Conservation (phyloP, 2,113 vertebrate species). For the Percopsis transmontana region DNA sequence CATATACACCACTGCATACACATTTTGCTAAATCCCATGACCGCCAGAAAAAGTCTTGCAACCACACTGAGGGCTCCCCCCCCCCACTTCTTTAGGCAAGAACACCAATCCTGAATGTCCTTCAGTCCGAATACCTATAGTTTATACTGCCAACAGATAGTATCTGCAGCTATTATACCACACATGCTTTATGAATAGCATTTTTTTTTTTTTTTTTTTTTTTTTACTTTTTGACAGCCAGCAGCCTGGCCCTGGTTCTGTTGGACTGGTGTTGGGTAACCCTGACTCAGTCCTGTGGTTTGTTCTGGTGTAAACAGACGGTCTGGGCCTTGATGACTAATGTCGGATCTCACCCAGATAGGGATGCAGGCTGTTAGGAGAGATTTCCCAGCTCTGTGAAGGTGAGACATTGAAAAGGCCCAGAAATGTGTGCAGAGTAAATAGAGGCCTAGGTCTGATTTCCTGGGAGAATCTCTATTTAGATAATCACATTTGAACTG, state of each 20-base stretch:
- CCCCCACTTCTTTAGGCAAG: too few relatives aligned
- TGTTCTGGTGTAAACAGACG: slow-evolving; percentile 70
- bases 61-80: too few relatives aligned
- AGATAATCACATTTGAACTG: slow-evolving; percentile 40
- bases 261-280: slow-evolving; percentile 52
- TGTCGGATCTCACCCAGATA: slow-evolving; percentile 63
- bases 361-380: slow-evolving; percentile 48
- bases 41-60: too few relatives aligned
- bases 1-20: too few relatives aligned
- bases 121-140: slow-evolving; percentile 4
- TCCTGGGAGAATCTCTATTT: slow-evolving; percentile 47
- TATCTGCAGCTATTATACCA: slow-evolving; percentile 13
- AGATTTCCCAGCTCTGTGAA: slow-evolving; percentile 45
- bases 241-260: slow-evolving; percentile 33
- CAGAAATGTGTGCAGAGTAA: slow-evolving; percentile 54
- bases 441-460: slow-evolving; percentile 48
- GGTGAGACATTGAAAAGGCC: slow-evolving; percentile 43
- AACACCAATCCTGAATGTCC: too few relatives aligned
- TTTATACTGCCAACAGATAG: slow-evolving; percentile 34
- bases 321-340: slow-evolving; percentile 60
- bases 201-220: neutral
- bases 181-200: too few relatives aligned
- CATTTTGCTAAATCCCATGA: too few relatives aligned
- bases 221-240: slow-evolving; percentile 52
- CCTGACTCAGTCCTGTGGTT: slow-evolving; percentile 61